Evolutionary conservation across 2,797 vertebrate genomes (phyloP), one percentile per base, ranked within the genome.

Genomic region (Alauda arvensis): DNA sequence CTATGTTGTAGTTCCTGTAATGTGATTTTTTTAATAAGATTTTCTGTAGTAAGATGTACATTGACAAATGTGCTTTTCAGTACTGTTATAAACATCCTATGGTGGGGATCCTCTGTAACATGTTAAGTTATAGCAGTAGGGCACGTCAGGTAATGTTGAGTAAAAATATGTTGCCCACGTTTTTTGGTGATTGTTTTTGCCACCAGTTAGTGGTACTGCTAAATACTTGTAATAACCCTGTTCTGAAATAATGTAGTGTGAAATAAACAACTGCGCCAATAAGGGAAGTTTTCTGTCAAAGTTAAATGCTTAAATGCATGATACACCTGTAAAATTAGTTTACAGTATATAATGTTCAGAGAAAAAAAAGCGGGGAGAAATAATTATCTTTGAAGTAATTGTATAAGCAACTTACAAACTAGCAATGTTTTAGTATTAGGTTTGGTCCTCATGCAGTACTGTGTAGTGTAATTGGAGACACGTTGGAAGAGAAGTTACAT

Each of bases 41-140:
- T 95, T 96, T 93, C 93, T 93, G 72, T 95, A 95, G 89, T 94
- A 90, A 93, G 88, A 89, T 92, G 86, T 96, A 88, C 94, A 76
- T 95, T 96, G 94, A 90, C 95, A 94, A 95, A 95, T 96, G 94
- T 96, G 95, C 94, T 96, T 95, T 94, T 96, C 91, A 91, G 76
- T 95, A 95, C 95, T 95, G 76, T 93, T 94, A 94, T 72, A 83
- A 96, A 94, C 95, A 94, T 96, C 91, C 90, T 86, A 77, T 91
- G 93, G 75, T 96, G 93, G 93, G 90, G 88, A 91, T 96, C 93
- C 94, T 93, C 92, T 92, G 59, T 96, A 87, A 91, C 34, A 37
- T 91, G 62, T 94, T 90, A 87, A 87, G 72, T 91, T 93, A 83
- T 87, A 95, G 91, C 93, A 93, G 72, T 65, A 88, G 91, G 90